phyloP scores from a whole-genome alignment of 2,113 vertebrate species.

The Cricetomys ansorgei region DNA sequence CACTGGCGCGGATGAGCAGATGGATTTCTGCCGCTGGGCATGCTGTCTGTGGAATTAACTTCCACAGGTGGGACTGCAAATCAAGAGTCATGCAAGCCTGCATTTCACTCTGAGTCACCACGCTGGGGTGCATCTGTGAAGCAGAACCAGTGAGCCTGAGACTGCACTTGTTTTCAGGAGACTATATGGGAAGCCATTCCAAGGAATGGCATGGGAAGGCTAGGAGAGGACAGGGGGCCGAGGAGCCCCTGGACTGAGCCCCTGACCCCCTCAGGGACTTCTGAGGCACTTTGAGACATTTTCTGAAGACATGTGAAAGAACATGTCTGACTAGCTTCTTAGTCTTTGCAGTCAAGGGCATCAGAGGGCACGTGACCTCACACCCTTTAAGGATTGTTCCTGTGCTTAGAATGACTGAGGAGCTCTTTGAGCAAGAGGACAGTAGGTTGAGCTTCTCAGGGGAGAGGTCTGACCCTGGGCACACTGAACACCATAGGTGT shows the following conservation, averaged over 20 bases:
- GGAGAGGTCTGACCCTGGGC: too few relatives aligned
- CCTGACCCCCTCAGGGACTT: background rate
- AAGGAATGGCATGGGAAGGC: too few relatives aligned
- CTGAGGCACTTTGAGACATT: background rate
- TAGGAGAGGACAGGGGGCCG: too few relatives aligned
- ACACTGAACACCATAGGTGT: background rate
- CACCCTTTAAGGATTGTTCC: background rate
- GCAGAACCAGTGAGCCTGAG: background rate
- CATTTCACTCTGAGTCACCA: background rate
- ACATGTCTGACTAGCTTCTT: fast-evolving
- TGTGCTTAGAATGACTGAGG: background rate
- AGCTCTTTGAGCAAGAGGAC: background rate
- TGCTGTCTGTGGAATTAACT: background rate
- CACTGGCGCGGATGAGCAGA: background rate
- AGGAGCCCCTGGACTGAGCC: background rate
- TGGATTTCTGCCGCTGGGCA: background rate
- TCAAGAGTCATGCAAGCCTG: background rate
- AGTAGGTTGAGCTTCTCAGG: background rate
- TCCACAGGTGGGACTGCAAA: background rate
- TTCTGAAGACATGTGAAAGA: background rate
- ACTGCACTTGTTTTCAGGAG: background rate
- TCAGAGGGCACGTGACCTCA: background rate
- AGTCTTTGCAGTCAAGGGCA: background rate
- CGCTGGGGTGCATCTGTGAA: background rate
- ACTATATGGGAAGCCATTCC: background rate